Base-by-base conservation (phyloP, 2,113 vertebrate genomes). In the Poeciliopsis prolifica region DNA sequence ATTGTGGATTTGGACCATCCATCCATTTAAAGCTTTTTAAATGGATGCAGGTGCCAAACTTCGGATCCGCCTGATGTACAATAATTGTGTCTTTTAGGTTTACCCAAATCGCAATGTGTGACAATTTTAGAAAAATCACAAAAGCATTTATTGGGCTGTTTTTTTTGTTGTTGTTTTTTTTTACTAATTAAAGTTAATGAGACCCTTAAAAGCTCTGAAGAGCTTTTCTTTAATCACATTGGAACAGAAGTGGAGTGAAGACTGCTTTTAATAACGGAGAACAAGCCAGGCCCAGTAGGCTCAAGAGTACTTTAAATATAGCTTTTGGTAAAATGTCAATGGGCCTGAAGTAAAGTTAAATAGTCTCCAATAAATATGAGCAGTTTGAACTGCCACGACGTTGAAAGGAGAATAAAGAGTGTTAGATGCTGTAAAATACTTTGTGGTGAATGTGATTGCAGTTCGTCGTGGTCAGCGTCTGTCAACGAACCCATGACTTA, bases 281-380 rank as follows among this genome's bases (percentile, higher is more conserved):
- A 10, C 26, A 54, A 72, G n/a, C n/a, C 4, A 26, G 31, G 19
- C 29, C 61, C 31, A 42, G 35, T 15, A n/a, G 51, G 61, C 17
- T 28, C 42, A 75, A 73, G 80, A 69, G 65, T 69, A 54, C n/a
- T 51, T 78, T 74, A 63, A 82, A 80, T 30, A 68, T 48, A 68
- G 28, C 40, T 48, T 30, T 68, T 61, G 51, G 37, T 77, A 65
- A 83, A 83, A 81, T 72, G 75, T 86, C 67, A 79, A 81, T 54
- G 64, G 13, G 63, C 75, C 35, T 69, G 14, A n/a, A 42, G 44
- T 61, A 75, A 8, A 0, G 64, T 75, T 86, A 77, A 71, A 83
- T 51, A 58, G 28, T 54, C 42, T 9, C 54, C 19, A 67, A 30
- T 37, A 61, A 65, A 83, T 69, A 65, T 10, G 74, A 72, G 74